Percentiles rank a stretch among this genome's conserved stretches.
Evolutionary conservation across 2,113 vertebrate species (phyloP).

Genomic region (Typhlomys cinereus): DNA sequence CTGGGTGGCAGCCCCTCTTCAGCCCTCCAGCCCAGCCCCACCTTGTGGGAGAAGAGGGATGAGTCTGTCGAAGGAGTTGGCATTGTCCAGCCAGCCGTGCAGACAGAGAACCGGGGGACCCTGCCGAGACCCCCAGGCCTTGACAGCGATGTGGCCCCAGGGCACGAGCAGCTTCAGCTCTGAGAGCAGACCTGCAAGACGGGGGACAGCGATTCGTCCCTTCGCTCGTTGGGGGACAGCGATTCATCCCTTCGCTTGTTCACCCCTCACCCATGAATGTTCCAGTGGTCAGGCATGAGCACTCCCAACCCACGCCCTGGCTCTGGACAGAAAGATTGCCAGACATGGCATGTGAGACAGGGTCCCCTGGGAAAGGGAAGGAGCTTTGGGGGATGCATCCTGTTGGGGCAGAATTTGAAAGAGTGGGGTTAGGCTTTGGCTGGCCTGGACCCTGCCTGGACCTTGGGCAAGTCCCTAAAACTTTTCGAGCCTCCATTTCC

Average conservation of each 20-base stretch:
- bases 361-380: neutral
- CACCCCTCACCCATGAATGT: neutral
- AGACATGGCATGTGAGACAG: neutral
- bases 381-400: neutral
- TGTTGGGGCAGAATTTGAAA: neutral
- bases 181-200: constrained; percentile 70
- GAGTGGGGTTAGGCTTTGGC: too few species aligned
- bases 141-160: constrained; percentile 86
- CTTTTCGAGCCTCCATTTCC: neutral
- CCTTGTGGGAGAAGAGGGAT: constrained; percentile 87
- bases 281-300: neutral
- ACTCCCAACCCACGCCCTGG: neutral
- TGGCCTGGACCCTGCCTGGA: neutral
- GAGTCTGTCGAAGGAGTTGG: constrained; percentile 86
- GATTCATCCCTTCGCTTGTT: neutral
- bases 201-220: accelerated
- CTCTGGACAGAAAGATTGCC: too few species aligned
- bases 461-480: neutral
- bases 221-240: accelerated
- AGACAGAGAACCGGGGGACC: constrained; percentile 88
- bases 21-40: neutral
- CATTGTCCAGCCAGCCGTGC: constrained; percentile 89
- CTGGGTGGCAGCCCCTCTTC: accelerated
- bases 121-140: constrained; percentile 83
- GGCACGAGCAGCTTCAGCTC: constrained; percentile 85